phyloP scores from a whole-genome alignment of 2,797 vertebrate genomes.

The Phalanger gymnotis region DNA sequence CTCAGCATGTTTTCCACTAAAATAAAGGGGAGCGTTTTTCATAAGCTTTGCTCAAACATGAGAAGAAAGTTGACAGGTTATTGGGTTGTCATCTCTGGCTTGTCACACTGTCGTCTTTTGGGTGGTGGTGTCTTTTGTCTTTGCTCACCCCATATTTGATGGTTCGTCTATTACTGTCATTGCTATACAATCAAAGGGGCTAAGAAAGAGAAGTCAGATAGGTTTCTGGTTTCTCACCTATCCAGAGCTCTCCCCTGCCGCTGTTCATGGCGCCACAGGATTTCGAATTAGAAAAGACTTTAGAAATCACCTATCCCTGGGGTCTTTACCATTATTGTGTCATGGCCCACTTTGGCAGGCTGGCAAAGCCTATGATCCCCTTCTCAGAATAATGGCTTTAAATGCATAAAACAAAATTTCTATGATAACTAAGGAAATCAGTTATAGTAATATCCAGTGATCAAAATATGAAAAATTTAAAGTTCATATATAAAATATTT shows the following conservation, averaged over 20 bases:
- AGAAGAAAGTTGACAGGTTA: background rate
- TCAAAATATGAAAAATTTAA: background rate
- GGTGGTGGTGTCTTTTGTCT: background rate
- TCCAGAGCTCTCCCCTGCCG: background rate
- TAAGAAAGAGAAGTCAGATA: background rate
- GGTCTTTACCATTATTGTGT: background rate
- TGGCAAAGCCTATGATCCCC: background rate
- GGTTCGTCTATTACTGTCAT: background rate
- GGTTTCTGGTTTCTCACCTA: background rate
- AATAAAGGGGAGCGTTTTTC: background rate
- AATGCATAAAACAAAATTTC: background rate
- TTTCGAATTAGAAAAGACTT: background rate
- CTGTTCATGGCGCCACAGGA: background rate
- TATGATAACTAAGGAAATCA: background rate
- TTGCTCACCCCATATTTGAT: background rate
- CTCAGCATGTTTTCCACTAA: background rate
- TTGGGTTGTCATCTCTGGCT: background rate
- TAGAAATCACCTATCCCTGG: background rate
- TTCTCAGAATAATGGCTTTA: background rate
- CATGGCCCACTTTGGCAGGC: background rate
- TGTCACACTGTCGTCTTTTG: background rate
- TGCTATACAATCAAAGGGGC: background rate
- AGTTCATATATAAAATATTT: background rate
- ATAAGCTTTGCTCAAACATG: background rate
- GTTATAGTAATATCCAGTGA: background rate